A percentile compares a stretch with the other conserved stretches of the same genome.
These are phyloP conservation scores for Rhagonycha fulva DNA, from an alignment of 2,888 invertebrate species.

Conservation along the genomic window DNA sequence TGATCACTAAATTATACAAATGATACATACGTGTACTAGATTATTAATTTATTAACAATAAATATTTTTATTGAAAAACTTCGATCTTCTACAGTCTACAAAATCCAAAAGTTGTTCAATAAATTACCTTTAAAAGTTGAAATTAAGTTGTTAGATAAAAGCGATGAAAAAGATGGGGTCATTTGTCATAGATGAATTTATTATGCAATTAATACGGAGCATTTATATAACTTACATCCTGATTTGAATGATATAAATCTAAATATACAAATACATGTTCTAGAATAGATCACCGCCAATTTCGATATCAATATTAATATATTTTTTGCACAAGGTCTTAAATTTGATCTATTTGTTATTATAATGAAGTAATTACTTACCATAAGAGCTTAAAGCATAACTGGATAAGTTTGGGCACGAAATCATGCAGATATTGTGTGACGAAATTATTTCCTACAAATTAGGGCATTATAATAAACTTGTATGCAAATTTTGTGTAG, in stretches of 20 bases:
- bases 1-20: too few relatives aligned
- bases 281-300: neutral
- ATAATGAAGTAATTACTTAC: constrained; percentile 6
- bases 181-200: neutral
- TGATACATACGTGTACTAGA: too few relatives aligned
- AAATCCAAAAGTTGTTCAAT: too few relatives aligned
- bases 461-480: neutral
- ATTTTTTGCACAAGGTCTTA: constrained; percentile 8
- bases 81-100: too few relatives aligned
- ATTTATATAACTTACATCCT: neutral
- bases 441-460: neutral
- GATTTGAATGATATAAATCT: neutral
- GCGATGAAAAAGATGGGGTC: neutral
- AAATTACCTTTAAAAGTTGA: neutral
- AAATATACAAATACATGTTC: neutral
- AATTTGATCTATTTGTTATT: constrained; percentile 9
- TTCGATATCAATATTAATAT: constrained; percentile 2
- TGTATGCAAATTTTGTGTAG: constrained; percentile 9
- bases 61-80: too few relatives aligned
- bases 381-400: constrained; percentile 2
- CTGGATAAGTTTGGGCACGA: constrained; percentile 12
- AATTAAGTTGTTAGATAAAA: neutral
- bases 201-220: neutral
- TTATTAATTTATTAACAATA: too few relatives aligned
- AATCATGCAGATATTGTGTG: neutral